phyloP scores from a whole-genome alignment of 1,140 invertebrate species.

The Chironomus tepperi region DNA sequence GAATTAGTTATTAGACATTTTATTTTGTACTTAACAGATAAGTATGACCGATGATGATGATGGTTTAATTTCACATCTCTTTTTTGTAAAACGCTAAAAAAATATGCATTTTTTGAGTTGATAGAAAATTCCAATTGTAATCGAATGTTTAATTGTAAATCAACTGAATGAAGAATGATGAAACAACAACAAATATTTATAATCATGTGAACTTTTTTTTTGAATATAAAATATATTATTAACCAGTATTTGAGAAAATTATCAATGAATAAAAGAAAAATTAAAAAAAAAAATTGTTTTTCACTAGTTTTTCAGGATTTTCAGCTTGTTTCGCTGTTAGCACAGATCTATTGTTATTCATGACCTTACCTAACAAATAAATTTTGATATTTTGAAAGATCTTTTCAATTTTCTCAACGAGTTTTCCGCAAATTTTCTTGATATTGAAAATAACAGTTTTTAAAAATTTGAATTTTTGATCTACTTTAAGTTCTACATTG shows the following conservation, averaged over 20 bases:
- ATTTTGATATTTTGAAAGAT: too few species aligned
- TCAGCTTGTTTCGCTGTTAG: too few species aligned
- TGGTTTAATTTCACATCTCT: not conserved
- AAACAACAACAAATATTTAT: conserved; percentile 3
- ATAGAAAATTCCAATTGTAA: conserved; percentile 16
- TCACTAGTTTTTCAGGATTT: too few species aligned
- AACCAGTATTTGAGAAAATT: conserved; percentile 20
- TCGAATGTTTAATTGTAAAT: not conserved
- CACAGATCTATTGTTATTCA: too few species aligned
- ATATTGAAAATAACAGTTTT: too few species aligned
- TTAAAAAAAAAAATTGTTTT: not conserved
- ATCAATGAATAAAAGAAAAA: conserved; percentile 17
- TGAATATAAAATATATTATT: conserved; percentile 1
- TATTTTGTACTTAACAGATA: conserved; percentile 21
- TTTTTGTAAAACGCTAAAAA: not conserved
- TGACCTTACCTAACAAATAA: too few species aligned
- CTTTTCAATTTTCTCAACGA: too few species aligned
- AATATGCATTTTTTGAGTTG: conserved; percentile 5
- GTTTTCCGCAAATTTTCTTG: too few species aligned
- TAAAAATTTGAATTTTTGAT: too few species aligned
- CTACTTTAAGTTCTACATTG: too few species aligned
- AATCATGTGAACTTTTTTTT: not conserved
- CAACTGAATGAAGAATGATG: not conserved
- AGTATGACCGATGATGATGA: not conserved
- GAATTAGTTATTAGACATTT: conserved; percentile 15